These are phyloP conservation scores for Ceryle rudis DNA, from an alignment of 2,797 vertebrate genomes.

Conservation along the genomic window DNA sequence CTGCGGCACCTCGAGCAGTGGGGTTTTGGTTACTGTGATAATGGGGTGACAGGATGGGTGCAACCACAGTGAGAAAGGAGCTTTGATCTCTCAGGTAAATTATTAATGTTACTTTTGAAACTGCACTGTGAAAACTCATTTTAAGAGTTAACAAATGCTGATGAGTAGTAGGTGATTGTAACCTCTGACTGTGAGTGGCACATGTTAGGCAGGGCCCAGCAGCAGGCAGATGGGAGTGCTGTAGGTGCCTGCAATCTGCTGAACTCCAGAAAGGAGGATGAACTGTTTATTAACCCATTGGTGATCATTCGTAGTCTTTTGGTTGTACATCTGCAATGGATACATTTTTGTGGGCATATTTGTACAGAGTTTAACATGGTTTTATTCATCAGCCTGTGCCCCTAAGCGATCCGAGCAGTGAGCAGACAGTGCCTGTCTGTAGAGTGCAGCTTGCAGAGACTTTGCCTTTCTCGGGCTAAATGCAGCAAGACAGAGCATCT, in stretches of 20 bases:
- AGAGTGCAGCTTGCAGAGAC: neutral
- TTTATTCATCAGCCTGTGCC: neutral
- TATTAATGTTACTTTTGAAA: neutral
- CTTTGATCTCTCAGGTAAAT: neutral
- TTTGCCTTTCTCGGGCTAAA: neutral
- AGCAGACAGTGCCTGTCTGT: neutral
- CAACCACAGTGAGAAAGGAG: neutral
- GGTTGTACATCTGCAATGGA: fast-evolving
- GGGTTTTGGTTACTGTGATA: fast-evolving
- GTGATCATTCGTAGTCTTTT: neutral
- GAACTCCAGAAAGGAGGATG: neutral
- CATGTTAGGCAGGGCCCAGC: neutral
- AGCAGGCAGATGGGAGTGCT: neutral
- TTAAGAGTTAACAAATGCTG: neutral
- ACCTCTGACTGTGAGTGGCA: neutral
- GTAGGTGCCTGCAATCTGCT: neutral
- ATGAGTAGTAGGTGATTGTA: neutral
- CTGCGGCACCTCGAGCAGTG: fast-evolving
- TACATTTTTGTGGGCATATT: fast-evolving
- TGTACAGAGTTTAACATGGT: fast-evolving
- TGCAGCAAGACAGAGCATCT: neutral
- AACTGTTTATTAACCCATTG: neutral
- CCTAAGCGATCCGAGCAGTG: neutral
- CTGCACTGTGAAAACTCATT: neutral
- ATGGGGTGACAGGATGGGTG: neutral